Percentiles rank a stretch among this genome's conserved stretches.
Evolutionary conservation across 1,140 invertebrate species (phyloP).

Genomic region (Hylyphantes graminicola): DNA sequence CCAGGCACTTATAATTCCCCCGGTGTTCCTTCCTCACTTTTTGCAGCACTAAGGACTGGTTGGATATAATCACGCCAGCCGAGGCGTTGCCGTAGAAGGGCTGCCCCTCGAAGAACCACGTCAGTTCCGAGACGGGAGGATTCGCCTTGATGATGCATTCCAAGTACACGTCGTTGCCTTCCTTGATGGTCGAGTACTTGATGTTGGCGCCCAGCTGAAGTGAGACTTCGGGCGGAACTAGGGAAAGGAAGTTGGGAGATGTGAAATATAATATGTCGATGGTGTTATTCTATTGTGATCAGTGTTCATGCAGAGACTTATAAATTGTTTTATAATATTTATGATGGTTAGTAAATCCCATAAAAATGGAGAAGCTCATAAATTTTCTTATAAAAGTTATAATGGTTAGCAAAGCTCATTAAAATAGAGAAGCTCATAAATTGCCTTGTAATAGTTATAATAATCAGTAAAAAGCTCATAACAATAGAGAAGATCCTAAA

Average conservation of each 20-base stretch:
- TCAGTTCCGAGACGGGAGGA: slow-evolving; percentile 85
- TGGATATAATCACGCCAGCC: slow-evolving; percentile 78
- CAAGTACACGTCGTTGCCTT: slow-evolving; percentile 90
- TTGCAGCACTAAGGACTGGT: slow-evolving; percentile 61
- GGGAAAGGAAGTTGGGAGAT: background rate
- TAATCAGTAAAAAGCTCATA: too few species aligned
- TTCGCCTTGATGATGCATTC: slow-evolving; percentile 88
- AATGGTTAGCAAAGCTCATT: too few species aligned
- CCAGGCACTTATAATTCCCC: slow-evolving; percentile 62
- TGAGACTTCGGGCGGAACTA: slow-evolving; percentile 58
- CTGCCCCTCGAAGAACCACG: slow-evolving; percentile 72
- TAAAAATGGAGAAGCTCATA: too few species aligned
- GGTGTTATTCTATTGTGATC: too few species aligned
- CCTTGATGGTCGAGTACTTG: slow-evolving; percentile 65
- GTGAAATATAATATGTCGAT: too few species aligned
- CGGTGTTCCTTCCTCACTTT: slow-evolving; percentile 60
- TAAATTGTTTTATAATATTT: too few species aligned
- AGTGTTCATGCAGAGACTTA: too few species aligned
- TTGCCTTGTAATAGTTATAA: too few species aligned
- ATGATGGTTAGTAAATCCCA: too few species aligned
- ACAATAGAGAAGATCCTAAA: too few species aligned
- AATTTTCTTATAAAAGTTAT: too few species aligned
- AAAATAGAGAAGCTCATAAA: too few species aligned
- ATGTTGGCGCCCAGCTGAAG: slow-evolving; percentile 52
- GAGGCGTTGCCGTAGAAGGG: slow-evolving; percentile 67